Base-by-base conservation (phyloP, 2,113 vertebrate species). In the Silurus glanis region DNA sequence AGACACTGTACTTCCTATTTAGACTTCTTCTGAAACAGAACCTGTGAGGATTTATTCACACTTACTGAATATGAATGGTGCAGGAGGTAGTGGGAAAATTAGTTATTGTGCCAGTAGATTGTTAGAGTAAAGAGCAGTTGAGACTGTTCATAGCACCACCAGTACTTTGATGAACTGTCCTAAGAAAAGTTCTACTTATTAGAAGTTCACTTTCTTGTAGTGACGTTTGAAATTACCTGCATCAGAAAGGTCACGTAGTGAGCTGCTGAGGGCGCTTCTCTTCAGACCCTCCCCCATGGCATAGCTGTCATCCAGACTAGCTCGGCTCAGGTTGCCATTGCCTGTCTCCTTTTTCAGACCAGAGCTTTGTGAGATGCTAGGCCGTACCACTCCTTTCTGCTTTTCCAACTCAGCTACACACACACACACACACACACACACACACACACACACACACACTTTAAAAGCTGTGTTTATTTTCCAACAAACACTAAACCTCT, bases 301-400 rank as follows among this genome's bases (percentile, higher is more conserved):
- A 0, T 99, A 99, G 94, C 96, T 99, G 95, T 99, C 98, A 0
- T 99, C 98, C 62, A 99, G 95, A 91, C 98, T 98, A 0, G 95
- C 94, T 62, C 97, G 93, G 93, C 92, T 96, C 91, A 98, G 92
- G 0, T 94, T 96, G 56, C 97, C 96, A 0, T 96, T 97, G 17
- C 97, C 97, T 0, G 97, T 91, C 3, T 99, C 97, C 90, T 98
- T 98, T 91, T 98, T 98, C 82, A 97, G 92, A 28, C 95, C 96
- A 9, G 97, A 96, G 89, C 95, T 95, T 89, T 99, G 98, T 47
- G 97, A 97, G 92, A 98, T 96, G 93, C 96, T 97, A 83, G 97
- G 96, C 5, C 97, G 94, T 49, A 98, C 96, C 23, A 99, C 95
- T 0, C 97, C 98, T 89, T 99, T 99, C 96, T 99, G 98, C 72